Base-by-base conservation (phyloP, 2,888 invertebrate species). In the Nysson spinosus region DNA sequence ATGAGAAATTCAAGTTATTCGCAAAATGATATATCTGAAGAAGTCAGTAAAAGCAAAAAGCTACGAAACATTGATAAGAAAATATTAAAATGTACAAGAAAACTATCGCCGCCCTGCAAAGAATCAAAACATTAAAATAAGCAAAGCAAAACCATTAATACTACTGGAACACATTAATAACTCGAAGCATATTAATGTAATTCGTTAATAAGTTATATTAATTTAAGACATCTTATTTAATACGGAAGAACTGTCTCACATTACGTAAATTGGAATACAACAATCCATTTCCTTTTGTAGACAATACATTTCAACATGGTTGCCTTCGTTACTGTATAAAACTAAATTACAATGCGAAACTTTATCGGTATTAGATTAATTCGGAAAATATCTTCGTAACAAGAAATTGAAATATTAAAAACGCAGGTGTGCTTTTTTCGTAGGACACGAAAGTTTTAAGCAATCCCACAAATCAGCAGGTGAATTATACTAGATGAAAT, bases 21-120 rank as follows among this genome's bases (percentile, higher is more conserved):
- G 32, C 40, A 57, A 12, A 30, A 14, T 5, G 16, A n/a, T 0
- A 6, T 30, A 4, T 24, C 26, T 26, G 61, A 43, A 37, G 47
- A 65, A 63, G 17, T 58, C 51, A 28, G 62, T 17, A 35, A 44
- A 42, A 16, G 47, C 39, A 70, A 50, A 60, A 14, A 17, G 40
- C 39, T 63, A 12, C 66, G 47, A 12, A 39, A 64, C 7, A 65
- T 73, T 43, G 82, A 82, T 49, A 58, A 64, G 16, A 69, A 61
- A 14, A 75, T 81, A 26, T 17, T 77, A 34, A 52, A 69, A 17
- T 50, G 52, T 22, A 60, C 12, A 12, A 64, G 43, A 67, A 72
- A 57, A 37, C 62, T 67, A n/a, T 52, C 56, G 20, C 32, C 58
- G 22, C 55, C 58, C 17, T 54, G 49, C 52, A 72, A 69, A 65